Percentiles rank a stretch among this genome's conserved stretches.
phyloP scores from a whole-genome alignment of 2,113 vertebrate genomes.

The Eptesicus fuscus region DNA sequence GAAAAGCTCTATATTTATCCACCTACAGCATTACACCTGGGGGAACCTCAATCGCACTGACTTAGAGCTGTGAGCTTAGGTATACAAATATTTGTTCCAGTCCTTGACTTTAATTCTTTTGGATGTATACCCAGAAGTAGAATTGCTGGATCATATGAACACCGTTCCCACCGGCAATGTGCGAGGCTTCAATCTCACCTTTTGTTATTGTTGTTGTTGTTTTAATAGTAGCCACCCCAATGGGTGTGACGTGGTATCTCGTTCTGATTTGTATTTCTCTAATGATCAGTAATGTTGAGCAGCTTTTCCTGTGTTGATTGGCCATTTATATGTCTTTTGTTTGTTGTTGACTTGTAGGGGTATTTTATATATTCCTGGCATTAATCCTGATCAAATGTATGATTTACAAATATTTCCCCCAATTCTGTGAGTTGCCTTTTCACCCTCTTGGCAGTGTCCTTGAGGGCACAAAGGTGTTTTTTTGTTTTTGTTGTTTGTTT shows the following conservation, averaged over 20 bases:
- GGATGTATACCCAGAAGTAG: rapidly evolving
- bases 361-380: neutral
- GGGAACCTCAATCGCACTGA: too few species aligned
- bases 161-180: rapidly evolving
- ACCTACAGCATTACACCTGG: rapidly evolving
- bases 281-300: neutral
- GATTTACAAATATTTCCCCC: too few species aligned
- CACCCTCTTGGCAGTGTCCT: too few species aligned
- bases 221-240: neutral
- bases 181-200: neutral
- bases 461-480: neutral
- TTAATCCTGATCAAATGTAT: rapidly evolving
- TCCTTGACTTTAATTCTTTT: rapidly evolving
- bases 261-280: neutral
- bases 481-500: too few species aligned
- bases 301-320: rapidly evolving
- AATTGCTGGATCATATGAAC: rapidly evolving
- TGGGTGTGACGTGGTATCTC: neutral
- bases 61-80: neutral
- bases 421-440: neutral
- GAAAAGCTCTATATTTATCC: rapidly evolving
- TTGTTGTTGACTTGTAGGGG: rapidly evolving
- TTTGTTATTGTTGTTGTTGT: too few species aligned
- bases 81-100: rapidly evolving
- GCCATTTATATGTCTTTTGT: neutral